These are phyloP conservation scores for Sciaenops ocellatus DNA, from an alignment of 2,797 vertebrate genomes.

Conservation along the genomic window DNA sequence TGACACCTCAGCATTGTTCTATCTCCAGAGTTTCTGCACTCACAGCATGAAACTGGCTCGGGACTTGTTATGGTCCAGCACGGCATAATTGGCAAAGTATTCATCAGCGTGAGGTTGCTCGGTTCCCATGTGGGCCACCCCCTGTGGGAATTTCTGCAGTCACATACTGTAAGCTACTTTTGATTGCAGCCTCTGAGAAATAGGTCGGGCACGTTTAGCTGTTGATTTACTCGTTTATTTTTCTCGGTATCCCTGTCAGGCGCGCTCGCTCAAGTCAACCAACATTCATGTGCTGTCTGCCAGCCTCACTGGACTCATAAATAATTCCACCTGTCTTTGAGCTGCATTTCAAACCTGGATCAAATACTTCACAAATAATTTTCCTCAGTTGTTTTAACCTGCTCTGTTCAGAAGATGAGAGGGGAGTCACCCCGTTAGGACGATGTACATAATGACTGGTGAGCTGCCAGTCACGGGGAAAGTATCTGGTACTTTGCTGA, in stretches of 20 bases:
- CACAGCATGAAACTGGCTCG: constrained; percentile 25
- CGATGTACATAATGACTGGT: not conserved
- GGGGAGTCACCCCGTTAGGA: constrained; percentile 20
- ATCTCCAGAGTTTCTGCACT: constrained; percentile 31
- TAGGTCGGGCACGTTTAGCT: constrained; percentile 28
- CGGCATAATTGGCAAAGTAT: constrained; percentile 41
- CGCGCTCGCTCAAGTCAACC: not conserved
- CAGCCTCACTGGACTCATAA: constrained; percentile 31
- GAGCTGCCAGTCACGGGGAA: constrained; percentile 24
- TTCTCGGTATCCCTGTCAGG: constrained; percentile 35
- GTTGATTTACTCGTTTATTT: constrained; percentile 47
- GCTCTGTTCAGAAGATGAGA: not conserved
- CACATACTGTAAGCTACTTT: constrained; percentile 3
- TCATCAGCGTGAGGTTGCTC: constrained; percentile 9
- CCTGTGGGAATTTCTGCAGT: constrained; percentile 9
- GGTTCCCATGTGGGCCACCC: constrained; percentile 7
- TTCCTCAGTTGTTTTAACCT: constrained; percentile 30
- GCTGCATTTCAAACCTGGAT: constrained; percentile 43
- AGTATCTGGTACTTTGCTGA: constrained; percentile 37
- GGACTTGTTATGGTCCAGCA: constrained; percentile 10
- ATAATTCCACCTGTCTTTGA: constrained; percentile 33
- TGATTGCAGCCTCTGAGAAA: constrained; percentile 39
- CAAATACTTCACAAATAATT: constrained; percentile 36
- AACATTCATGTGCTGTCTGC: constrained; percentile 26
- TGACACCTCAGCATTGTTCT: constrained; percentile 7